Base-by-base conservation (phyloP, 2,113 vertebrate genomes). In the Aphelocoma coerulescens region DNA sequence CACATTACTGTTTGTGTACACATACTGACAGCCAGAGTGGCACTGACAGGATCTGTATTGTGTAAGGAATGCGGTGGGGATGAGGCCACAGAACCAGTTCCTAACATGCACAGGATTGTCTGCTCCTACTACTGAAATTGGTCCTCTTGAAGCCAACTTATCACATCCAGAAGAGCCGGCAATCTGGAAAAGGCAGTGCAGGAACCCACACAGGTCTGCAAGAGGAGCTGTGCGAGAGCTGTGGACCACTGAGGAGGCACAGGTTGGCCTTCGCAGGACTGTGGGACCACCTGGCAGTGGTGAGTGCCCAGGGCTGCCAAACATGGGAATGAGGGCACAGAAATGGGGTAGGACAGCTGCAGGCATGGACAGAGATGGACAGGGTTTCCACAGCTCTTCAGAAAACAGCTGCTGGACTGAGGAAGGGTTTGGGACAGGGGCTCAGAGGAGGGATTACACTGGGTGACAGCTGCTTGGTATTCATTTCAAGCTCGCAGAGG, bases 1-100 rank as follows among this genome's bases (percentile, higher is more conserved):
- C 21, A 2, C 3, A 2, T 37, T 7, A 0, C 41, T 33, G 43
- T 32, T 39, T 9, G 0, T 3, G 15, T 5, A 2, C 23, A 19
- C 0, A 0, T 3, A 3, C 55, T 6, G 17, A 37, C 7, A n/a
- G 37, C 48, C 27, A 3, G 73, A 10, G 59, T 4, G 37, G 68
- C 49, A 11, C 44, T 46, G 67, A 5, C 21, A 8, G 16, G 3
- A 28, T 20, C 27, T 6, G 48, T 37, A 21, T 1, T 24, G 58
- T 14, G 23, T 23, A 8, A 58, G 49, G 27, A 32, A 21, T 5
- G 51, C n/a, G 33, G 44, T 4, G 21, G 77, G 67, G 24, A 33
- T 39, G 54, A 80, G 67, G 18, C 35, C 33, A 20, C 28, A 58
- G 61, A 69, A 22, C 22, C 8, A 5, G 39, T 20, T 76, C 80